Percentiles rank a stretch among this genome's conserved stretches.
Conservation (phyloP, 1,140 invertebrate genomes). For the Stegodyphus mimosarum region DNA sequence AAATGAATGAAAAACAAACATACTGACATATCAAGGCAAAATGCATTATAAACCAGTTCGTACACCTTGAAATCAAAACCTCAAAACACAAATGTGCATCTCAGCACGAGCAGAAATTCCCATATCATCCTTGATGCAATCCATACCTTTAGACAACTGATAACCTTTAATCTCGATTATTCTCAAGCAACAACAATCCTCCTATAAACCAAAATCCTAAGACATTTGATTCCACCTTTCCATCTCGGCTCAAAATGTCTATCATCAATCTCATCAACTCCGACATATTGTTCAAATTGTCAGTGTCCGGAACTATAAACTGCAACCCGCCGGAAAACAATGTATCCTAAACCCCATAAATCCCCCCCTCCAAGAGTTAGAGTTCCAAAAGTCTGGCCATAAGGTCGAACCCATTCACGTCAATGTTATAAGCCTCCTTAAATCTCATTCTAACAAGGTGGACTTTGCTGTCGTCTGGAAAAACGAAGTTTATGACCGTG, state of each 20-base stretch:
- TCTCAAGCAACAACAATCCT: neutral
- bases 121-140: too few species aligned
- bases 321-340: neutral
- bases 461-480: slow-evolving; percentile 2
- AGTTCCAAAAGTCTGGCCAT: neutral
- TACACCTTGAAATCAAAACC: too few species aligned
- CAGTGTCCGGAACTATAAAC: slow-evolving; percentile 10
- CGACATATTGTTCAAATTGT: slow-evolving; percentile 20
- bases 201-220: slow-evolving; percentile 3
- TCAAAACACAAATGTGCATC: too few species aligned
- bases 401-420: slow-evolving; percentile 6
- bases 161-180: neutral
- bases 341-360: slow-evolving; percentile 28
- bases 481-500: slow-evolving; percentile 23
- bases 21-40: too few species aligned
- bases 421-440: slow-evolving; percentile 2
- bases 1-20: too few species aligned
- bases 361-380: neutral
- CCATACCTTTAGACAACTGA: neutral
- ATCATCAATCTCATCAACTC: neutral
- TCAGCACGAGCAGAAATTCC: too few species aligned
- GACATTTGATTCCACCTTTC: neutral
- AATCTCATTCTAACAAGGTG: slow-evolving; percentile 25
- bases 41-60: too few species aligned
- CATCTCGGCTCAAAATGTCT: neutral